Conservation (phyloP, 2,888 invertebrate genomes). For the Tribolium freemani region DNA sequence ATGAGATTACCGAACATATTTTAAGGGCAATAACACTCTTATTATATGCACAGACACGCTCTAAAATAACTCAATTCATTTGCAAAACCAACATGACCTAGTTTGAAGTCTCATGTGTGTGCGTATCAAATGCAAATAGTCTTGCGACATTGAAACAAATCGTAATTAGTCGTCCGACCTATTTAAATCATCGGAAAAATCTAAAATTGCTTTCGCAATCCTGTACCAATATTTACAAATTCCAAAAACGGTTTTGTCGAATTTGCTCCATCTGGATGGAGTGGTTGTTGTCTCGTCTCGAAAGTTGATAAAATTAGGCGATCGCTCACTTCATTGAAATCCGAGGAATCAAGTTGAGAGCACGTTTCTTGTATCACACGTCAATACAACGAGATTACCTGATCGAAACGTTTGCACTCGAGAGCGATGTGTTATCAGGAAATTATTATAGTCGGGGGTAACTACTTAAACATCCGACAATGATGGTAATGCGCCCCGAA, state of each 20-base stretch:
- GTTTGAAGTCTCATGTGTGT: constrained; percentile 3
- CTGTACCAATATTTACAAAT: not conserved
- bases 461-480: constrained; percentile 18
- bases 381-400: constrained; percentile 26
- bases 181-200: not conserved
- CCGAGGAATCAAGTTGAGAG: constrained; percentile 19
- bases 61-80: constrained; percentile 18
- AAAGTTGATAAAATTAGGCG: constrained; percentile 12
- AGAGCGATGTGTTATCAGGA: constrained; percentile 15
- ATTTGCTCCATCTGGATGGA: not conserved
- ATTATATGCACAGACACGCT: constrained; percentile 18
- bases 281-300: not conserved
- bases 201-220: not conserved
- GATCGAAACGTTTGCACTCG: constrained; percentile 3
- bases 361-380: constrained; percentile 30
- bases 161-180: constrained; percentile 5
- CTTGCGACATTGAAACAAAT: constrained; percentile 12
- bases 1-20: constrained; percentile 8
- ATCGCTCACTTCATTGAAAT: constrained; percentile 12
- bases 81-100: constrained; percentile 22
- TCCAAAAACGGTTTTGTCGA: not conserved
- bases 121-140: constrained; percentile 11
- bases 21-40: constrained; percentile 7
- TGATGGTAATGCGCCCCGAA: constrained; percentile 8
- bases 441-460: constrained; percentile 31